Evolutionary conservation across 2,888 invertebrate genomes (phyloP).

Genomic region (Mactromeris polynyma): DNA sequence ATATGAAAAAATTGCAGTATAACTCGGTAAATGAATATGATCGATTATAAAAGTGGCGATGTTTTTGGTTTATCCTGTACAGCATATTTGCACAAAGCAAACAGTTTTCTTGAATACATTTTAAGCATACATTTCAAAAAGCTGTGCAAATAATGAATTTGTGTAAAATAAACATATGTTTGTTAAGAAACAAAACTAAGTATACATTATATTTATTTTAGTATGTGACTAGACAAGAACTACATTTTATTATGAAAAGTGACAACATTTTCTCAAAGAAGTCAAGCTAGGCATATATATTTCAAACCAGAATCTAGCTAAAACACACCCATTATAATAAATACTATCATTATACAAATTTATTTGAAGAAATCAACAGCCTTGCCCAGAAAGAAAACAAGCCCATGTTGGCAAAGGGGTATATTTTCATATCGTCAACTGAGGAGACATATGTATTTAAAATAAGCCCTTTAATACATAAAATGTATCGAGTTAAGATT

Average conservation of each 20-base stretch:
- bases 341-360: neutral
- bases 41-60: too few species aligned
- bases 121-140: neutral
- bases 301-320: neutral
- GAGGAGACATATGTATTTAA: too few species aligned
- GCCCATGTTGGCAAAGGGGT: too few species aligned
- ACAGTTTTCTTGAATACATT: neutral
- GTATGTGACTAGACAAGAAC: neutral
- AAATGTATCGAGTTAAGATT: too few species aligned
- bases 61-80: too few species aligned
- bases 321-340: neutral
- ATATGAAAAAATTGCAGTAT: too few species aligned
- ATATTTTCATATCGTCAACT: too few species aligned
- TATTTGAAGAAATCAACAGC: too few species aligned
- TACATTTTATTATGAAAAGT: neutral
- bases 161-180: neutral
- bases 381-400: too few species aligned
- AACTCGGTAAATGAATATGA: too few species aligned
- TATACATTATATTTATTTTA: neutral
- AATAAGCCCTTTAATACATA: too few species aligned
- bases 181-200: neutral
- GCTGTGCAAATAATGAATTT: neutral
- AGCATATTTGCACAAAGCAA: neutral
- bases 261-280: neutral
- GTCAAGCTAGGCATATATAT: neutral